Evolutionary conservation across 2,888 invertebrate species (phyloP).

Genomic region (Andrena bicolor): DNA sequence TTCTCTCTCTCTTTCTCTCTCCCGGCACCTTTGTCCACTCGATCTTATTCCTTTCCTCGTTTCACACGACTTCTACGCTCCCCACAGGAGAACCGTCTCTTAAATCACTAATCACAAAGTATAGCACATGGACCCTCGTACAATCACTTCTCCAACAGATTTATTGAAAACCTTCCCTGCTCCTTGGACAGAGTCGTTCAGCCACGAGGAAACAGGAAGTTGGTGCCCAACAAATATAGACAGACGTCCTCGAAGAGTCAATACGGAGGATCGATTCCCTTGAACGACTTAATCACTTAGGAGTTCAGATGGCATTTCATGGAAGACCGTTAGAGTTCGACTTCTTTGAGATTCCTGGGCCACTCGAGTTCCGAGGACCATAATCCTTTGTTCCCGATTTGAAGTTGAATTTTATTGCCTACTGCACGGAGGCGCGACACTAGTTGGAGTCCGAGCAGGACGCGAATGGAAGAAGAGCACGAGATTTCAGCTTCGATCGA

Average conservation of each 20-base stretch:
- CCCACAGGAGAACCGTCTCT: not conserved
- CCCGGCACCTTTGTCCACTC: slow-evolving; percentile 4
- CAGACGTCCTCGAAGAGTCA: not conserved
- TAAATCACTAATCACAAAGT: not conserved
- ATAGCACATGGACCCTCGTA: no score
- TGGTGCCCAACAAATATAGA: not conserved
- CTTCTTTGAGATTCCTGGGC: no score
- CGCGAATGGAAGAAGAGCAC: not conserved
- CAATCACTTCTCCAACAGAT: no score
- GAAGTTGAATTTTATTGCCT: no score
- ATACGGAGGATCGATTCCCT: slow-evolving; percentile 29
- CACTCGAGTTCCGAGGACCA: no score
- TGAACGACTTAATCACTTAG: no score
- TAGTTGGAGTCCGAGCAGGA: not conserved
- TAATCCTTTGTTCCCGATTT: no score
- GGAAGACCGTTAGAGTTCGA: no score
- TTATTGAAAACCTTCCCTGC: no score
- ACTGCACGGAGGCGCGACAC: no score
- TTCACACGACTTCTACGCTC: slow-evolving; percentile 8
- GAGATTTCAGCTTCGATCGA: not conserved
- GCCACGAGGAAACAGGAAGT: not conserved
- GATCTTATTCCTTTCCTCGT: slow-evolving; percentile 13
- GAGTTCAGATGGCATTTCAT: no score
- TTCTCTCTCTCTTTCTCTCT: slow-evolving; percentile 21
- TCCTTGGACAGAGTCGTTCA: no score